Evolutionary conservation across 2,113 vertebrate species (phyloP), one percentile per base, ranked within the genome.

Genomic region (Anoplopoma fimbria): DNA sequence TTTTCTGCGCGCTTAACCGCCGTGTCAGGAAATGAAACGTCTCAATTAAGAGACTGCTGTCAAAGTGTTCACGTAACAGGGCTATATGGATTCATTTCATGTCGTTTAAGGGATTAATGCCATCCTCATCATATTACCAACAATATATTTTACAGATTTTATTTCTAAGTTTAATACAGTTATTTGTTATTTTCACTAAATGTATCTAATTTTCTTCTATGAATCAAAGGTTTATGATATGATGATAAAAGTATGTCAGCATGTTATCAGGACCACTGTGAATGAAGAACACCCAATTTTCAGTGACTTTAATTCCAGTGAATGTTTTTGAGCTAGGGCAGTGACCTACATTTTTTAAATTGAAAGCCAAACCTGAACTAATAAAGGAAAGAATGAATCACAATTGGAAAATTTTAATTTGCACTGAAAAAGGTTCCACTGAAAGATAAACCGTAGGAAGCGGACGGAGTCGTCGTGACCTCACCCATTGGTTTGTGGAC

Each of bases 1-100:
- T 73, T 89, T 75, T 63, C 60, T 53, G 34, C 4, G 77, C 14
- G 40, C 64, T 72, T 55, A 69, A 76, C 34, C 10, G 29, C 7
- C 45, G 74, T 75, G 76, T 67, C 60, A 33, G n/a, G 19, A 73
- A 58, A 76, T 68, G 10, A 69, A 72, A 70, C 57, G 14, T 79
- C 55, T 73, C 27, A 77, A 85, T 87, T 62, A 76, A 51, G 61
- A 6, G n/a, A 27, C 31, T 33, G 19, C 2, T 75, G 9, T 6
- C 9, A 23, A 55, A 19, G 25, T 23, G 17, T 40, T 60, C 23
- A 25, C 4, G n/a, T 31, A 70, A 71, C 10, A 36, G 9, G 42
- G 38, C 68, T 9, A 9, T 23, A 23, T 2, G 23, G 61, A 75
- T 65, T 68, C 1, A 69, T 49, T n/a, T 31, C 13, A 3, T 81